phyloP scores from a whole-genome alignment of 1,140 invertebrate species.

The Yoshiicerus persimilis region DNA sequence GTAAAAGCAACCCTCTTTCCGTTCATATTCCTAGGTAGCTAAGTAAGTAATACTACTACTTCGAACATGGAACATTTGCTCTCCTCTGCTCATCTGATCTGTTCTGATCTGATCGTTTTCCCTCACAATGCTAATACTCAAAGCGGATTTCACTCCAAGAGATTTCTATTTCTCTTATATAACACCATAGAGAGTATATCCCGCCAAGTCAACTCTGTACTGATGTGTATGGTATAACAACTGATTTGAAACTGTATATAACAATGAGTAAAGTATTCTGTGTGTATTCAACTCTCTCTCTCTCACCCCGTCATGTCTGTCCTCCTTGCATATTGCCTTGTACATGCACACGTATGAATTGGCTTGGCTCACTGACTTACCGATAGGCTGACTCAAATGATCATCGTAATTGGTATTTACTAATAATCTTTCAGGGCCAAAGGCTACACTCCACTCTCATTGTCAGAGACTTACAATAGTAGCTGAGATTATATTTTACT shows the following conservation, averaged over 20 bases:
- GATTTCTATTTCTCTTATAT: conserved; percentile 4
- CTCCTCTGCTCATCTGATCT: not conserved
- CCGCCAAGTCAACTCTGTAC: not conserved
- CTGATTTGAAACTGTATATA: not conserved
- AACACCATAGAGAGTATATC: not conserved
- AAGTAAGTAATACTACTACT: not conserved
- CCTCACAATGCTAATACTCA: conserved; percentile 34
- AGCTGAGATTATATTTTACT: not conserved
- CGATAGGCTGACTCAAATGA: conserved; percentile 37
- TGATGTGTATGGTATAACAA: not conserved
- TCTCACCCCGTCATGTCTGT: not conserved
- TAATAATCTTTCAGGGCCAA: conserved; percentile 35
- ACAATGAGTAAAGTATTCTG: not conserved
- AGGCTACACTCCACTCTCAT: conserved; percentile 16
- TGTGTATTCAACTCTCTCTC: not conserved
- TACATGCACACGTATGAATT: not conserved
- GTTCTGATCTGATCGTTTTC: conserved; percentile 28
- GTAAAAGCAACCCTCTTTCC: not conserved
- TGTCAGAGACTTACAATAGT: not conserved
- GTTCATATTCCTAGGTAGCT: not conserved
- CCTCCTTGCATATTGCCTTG: not conserved
- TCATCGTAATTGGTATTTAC: conserved; percentile 36
- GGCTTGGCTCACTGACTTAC: conserved; percentile 23
- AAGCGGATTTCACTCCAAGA: conserved; percentile 37
- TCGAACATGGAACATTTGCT: not conserved